Conservation (phyloP, 2,888 invertebrate species). For the Lasioglossum zephyrum region DNA sequence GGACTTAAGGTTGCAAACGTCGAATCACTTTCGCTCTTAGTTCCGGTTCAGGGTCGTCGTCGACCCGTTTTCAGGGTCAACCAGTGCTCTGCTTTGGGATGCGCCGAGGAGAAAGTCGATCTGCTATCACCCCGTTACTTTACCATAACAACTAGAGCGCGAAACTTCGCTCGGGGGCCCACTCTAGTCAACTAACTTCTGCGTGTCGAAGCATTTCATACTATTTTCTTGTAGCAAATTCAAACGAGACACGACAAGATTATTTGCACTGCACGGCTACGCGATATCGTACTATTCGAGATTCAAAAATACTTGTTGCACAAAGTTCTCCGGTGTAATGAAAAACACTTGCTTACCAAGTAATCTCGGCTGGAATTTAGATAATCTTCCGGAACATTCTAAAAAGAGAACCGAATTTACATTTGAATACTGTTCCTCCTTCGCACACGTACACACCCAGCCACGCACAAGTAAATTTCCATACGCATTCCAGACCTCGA, state of each 20-base stretch:
- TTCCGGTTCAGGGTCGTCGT: conserved; percentile 77
- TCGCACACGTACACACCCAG: not conserved
- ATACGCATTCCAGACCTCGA: conserved; percentile 6
- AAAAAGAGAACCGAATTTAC: not conserved
- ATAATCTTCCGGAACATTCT: not conserved
- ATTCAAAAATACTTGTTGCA: not conserved
- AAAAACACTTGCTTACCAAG: not conserved
- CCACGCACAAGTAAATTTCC: not conserved
- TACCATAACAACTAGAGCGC: not conserved
- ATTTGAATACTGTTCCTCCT: not conserved
- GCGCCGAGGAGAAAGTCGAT: conserved; percentile 1
- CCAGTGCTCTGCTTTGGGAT: conserved; percentile 29
- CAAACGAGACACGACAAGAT: not conserved
- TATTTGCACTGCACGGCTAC: too few species aligned
- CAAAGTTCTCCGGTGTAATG: not conserved
- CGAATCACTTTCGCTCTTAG: conserved; percentile 78
- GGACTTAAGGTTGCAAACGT: conserved; percentile 58
- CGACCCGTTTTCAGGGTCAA: conserved; percentile 72
- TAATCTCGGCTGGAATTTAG: not conserved
- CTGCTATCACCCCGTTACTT: not conserved
- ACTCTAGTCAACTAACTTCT: not conserved
- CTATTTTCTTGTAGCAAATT: not conserved
- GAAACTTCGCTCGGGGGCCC: not conserved
- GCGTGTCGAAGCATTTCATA: not conserved
- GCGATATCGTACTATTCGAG: too few species aligned